Evolutionary conservation across 2,113 vertebrate species (phyloP).

Genomic region (Monopterus albus): DNA sequence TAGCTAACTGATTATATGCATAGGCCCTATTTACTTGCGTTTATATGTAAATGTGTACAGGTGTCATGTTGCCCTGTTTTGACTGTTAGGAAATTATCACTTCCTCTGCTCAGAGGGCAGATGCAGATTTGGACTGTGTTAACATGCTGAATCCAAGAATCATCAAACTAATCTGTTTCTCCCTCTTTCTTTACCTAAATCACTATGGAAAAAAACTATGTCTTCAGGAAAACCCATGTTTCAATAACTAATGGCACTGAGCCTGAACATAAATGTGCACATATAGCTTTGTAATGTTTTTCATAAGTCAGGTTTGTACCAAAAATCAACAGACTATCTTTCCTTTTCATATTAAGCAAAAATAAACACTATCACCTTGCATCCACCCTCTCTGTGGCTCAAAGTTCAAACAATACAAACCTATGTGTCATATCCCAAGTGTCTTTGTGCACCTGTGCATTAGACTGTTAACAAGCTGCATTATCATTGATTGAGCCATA

Average conservation of each 20-base stretch:
- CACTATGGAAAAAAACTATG: too few species aligned
- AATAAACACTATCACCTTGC: neutral
- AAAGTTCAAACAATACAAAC: neutral
- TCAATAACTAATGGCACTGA: too few species aligned
- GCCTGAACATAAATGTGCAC: too few species aligned
- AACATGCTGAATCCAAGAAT: neutral
- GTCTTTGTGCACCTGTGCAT: conserved; percentile 10
- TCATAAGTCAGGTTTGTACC: neutral
- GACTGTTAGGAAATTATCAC: conserved; percentile 17
- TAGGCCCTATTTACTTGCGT: conserved; percentile 5
- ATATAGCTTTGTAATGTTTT: too few species aligned
- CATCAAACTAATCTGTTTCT: too few species aligned
- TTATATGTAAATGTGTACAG: neutral
- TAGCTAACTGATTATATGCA: neutral
- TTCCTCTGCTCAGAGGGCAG: neutral
- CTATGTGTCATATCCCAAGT: neutral
- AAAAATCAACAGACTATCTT: neutral
- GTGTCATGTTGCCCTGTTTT: conserved; percentile 13
- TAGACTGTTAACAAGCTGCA: conserved; percentile 12
- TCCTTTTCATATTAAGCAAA: neutral
- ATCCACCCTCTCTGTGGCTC: neutral
- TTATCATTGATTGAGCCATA: conserved; percentile 9
- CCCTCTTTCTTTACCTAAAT: too few species aligned
- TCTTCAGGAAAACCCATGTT: too few species aligned
- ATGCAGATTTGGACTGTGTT: neutral